Percentiles rank a stretch among this genome's conserved stretches.
phyloP scores from a whole-genome alignment of 2,888 invertebrate genomes.

The Hypselothyrea guttata region DNA sequence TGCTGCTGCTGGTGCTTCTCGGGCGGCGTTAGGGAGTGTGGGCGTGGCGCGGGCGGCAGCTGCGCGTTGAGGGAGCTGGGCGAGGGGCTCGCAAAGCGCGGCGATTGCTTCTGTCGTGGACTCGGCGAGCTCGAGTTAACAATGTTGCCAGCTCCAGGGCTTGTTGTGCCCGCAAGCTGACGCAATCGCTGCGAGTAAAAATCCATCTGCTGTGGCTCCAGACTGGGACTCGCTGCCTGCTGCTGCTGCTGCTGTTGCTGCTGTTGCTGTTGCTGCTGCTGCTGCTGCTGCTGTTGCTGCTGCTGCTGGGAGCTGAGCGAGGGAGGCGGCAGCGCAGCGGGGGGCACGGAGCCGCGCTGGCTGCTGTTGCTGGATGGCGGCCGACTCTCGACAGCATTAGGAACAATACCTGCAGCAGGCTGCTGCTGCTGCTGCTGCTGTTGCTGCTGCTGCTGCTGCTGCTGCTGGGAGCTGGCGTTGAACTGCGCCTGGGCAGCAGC shows the following conservation, averaged over 20 bases:
- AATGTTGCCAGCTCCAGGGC: constrained; percentile 91
- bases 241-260: constrained; percentile 39
- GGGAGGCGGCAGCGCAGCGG: constrained; percentile 68
- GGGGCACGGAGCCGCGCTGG: constrained; percentile 81
- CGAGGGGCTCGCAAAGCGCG: constrained; percentile 91
- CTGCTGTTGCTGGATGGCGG: constrained; percentile 81
- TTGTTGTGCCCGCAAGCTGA: constrained; percentile 96
- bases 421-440: constrained; percentile 77
- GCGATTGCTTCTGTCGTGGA: constrained; percentile 90
- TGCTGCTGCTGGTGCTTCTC: constrained; percentile 76
- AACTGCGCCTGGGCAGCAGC: constrained; percentile 85
- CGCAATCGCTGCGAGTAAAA: constrained; percentile 99
- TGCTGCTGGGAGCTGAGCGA: constrained; percentile 68
- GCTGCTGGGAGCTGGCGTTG: constrained; percentile 81
- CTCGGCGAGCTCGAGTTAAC: constrained; percentile 91
- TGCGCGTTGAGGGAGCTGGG: constrained; percentile 83
- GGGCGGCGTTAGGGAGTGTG: constrained; percentile 87
- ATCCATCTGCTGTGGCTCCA: constrained; percentile 96
- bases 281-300: constrained; percentile 59
- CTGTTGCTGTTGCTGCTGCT: constrained; percentile 44
- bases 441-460: constrained; percentile 79
- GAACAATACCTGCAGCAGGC: constrained; percentile 52
- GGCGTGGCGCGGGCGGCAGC: constrained; percentile 81
- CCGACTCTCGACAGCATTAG: constrained; percentile 82
- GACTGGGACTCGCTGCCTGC: constrained; percentile 82